Evolutionary conservation across 2,113 vertebrate species (phyloP).

Genomic region (Actenoides lindsayi): DNA sequence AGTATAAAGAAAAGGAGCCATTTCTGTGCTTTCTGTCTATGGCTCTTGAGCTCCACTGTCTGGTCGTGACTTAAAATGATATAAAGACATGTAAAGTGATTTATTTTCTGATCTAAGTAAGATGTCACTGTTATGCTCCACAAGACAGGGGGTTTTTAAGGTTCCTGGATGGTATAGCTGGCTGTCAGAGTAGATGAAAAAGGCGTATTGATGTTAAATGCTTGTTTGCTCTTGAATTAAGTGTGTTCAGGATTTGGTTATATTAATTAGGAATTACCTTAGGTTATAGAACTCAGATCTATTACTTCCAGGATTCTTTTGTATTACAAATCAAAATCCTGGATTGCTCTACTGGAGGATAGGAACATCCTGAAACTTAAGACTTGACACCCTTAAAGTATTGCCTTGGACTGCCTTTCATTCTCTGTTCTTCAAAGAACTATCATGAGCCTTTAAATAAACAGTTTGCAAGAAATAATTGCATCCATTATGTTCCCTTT

Average conservation of each 20-base stretch:
- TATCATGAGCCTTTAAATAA: background rate
- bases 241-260: background rate
- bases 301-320: background rate
- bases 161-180: background rate
- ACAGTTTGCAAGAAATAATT: background rate
- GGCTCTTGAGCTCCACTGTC: constrained; percentile 77
- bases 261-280: background rate
- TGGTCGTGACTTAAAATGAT: constrained; percentile 61
- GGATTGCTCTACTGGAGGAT: background rate
- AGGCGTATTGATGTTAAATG: background rate
- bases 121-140: background rate
- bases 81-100: background rate
- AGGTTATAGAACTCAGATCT: background rate
- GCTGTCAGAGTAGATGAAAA: background rate
- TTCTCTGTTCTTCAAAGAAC: background rate
- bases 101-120: constrained; percentile 20
- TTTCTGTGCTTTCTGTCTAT: background rate
- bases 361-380: background rate
- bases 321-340: background rate
- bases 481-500: background rate
- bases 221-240: constrained; percentile 10
- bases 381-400: background rate
- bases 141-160: background rate
- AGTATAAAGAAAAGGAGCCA: background rate
- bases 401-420: background rate